These are phyloP conservation scores for Cenopis cana DNA, from an alignment of 2,888 invertebrate genomes.

Conservation along the genomic window DNA sequence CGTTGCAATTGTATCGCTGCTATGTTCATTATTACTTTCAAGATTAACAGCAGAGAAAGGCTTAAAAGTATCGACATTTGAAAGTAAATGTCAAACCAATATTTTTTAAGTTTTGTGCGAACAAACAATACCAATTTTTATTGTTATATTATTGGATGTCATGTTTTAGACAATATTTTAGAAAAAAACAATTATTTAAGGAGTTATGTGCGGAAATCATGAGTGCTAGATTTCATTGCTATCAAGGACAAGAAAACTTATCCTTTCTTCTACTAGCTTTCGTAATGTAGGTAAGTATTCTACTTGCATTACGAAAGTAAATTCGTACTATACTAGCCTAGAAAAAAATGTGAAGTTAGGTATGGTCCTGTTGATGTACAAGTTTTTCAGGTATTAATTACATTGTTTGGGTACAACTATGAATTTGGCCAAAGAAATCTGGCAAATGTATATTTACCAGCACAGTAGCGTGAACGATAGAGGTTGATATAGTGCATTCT, in stretches of 20 bases:
- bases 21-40: conserved; percentile 11
- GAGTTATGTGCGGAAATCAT: no score
- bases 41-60: conserved; percentile 32
- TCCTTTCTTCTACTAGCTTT: background rate
- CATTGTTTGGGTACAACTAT: no score
- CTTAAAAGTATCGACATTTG: conserved; percentile 24
- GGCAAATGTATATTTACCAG: no score
- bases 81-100: conserved; percentile 18
- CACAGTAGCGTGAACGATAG: no score
- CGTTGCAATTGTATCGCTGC: conserved; percentile 5
- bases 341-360: no score
- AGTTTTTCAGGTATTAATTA: no score
- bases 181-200: no score
- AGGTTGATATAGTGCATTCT: no score
- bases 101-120: background rate
- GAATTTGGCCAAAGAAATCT: no score
- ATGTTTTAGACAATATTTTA: no score
- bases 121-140: background rate
- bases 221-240: background rate
- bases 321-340: background rate
- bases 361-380: no score
- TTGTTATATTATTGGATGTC: no score
- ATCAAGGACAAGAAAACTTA: background rate
- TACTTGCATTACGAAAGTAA: background rate
- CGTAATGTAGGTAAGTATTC: background rate